Conservation (phyloP, 2,113 vertebrate genomes). For the Hippocampus zosterae region DNA sequence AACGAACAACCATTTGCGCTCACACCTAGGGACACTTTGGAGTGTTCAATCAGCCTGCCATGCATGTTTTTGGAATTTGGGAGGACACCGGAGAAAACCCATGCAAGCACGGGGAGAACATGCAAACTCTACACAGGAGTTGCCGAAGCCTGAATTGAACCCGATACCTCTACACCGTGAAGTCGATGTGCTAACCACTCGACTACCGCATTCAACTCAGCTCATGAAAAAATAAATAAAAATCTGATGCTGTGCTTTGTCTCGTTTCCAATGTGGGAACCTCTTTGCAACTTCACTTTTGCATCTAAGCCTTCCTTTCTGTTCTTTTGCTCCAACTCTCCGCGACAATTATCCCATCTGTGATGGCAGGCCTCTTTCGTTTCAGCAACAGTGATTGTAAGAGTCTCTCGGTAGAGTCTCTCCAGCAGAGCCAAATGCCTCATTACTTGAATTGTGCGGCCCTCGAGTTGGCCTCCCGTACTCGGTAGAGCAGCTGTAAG, state of each 20-base stretch:
- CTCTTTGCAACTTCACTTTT: too few species aligned
- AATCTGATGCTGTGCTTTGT: not conserved
- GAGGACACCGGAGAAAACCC: too few species aligned
- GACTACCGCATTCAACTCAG: not conserved
- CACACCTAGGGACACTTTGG: too few species aligned
- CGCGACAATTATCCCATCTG: not conserved
- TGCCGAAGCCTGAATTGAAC: too few species aligned
- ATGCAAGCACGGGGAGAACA: too few species aligned
- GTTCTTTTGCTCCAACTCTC: not conserved
- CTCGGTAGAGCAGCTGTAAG: constrained; percentile 5
- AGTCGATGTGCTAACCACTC: too few species aligned
- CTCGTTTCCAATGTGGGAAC: not conserved
- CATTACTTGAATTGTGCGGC: constrained; percentile 7
- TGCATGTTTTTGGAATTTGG: too few species aligned
- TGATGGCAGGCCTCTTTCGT: not conserved
- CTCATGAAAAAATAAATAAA: not conserved
- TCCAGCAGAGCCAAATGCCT: constrained; percentile 6
- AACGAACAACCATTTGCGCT: too few species aligned
- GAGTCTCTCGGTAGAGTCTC: not conserved
- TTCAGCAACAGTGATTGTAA: constrained; percentile 3
- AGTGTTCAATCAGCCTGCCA: too few species aligned
- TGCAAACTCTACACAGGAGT: too few species aligned
- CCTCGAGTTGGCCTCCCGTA: not conserved
- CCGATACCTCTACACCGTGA: too few species aligned
- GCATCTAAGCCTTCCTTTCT: not conserved